Evolutionary conservation across 2,888 invertebrate species (phyloP).

Genomic region (Piscicola geometra): DNA sequence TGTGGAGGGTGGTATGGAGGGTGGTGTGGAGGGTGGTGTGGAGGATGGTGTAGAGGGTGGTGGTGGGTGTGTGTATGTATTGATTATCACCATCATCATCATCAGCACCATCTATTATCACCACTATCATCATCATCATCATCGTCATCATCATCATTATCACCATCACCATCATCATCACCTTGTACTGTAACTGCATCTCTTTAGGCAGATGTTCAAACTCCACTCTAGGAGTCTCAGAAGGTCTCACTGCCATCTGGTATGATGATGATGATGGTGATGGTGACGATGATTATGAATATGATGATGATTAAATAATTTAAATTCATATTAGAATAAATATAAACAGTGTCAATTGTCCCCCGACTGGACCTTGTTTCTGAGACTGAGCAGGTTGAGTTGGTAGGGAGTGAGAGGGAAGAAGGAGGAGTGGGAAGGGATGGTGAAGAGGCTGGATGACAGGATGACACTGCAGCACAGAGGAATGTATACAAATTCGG

Average conservation of each 20-base stretch:
- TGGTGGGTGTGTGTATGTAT: background rate
- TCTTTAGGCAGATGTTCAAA: conserved; percentile 45
- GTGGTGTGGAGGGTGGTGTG: too few species aligned
- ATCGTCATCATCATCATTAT: background rate
- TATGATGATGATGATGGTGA: too few species aligned
- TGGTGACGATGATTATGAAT: too few species aligned
- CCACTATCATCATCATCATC: too few species aligned
- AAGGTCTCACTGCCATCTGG: background rate
- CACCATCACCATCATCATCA: conserved; percentile 33
- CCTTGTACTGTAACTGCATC: conserved; percentile 47
- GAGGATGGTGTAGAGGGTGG: background rate
- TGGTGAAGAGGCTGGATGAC: conserved; percentile 63
- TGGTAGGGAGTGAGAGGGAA: conserved; percentile 60
- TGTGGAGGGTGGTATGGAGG: too few species aligned
- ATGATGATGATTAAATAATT: background rate
- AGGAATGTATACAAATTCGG: conserved; percentile 64
- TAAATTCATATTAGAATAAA: too few species aligned
- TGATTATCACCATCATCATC: background rate
- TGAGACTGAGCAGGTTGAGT: conserved; percentile 45
- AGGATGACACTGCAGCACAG: conserved; percentile 55
- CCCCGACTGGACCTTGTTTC: conserved; percentile 14
- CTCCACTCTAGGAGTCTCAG: conserved; percentile 28
- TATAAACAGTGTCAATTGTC: background rate
- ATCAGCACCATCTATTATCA: too few species aligned
- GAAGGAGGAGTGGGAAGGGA: conserved; percentile 62